Percentiles rank a stretch among this genome's conserved stretches.
Conservation (phyloP, 1,140 invertebrate genomes). For the Pollicipes pollicipes region DNA sequence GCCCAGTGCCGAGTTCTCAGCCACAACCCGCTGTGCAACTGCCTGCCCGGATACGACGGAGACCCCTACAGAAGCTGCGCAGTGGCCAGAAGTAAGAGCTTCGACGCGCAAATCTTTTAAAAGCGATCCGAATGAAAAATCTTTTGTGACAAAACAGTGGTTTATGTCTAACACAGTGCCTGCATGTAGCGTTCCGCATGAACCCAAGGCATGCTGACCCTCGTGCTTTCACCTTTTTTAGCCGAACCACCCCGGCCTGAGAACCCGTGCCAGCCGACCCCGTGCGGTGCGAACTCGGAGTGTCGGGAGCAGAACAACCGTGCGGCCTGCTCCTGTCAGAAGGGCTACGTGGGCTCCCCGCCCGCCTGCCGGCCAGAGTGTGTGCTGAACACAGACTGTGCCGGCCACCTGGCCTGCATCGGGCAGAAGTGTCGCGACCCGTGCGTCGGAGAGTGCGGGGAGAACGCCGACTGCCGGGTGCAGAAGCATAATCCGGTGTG, state of each 20-base stretch:
- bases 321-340: slow-evolving; percentile 41
- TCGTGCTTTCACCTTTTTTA: too few species aligned
- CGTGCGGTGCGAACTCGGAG: slow-evolving; percentile 45
- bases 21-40: slow-evolving; percentile 23
- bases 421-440: slow-evolving; percentile 70
- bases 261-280: slow-evolving; percentile 58
- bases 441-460: slow-evolving; percentile 59
- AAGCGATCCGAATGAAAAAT: too few species aligned
- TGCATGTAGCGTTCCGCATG: slow-evolving; percentile 24
- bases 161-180: slow-evolving; percentile 5
- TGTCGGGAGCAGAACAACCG: slow-evolving; percentile 39
- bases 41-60: slow-evolving; percentile 22
- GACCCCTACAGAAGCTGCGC: slow-evolving; percentile 31
- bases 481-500: slow-evolving; percentile 15
- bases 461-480: slow-evolving; percentile 20
- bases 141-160: too few species aligned
- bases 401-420: slow-evolving; percentile 53
- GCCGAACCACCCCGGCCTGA: slow-evolving; percentile 17
- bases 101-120: too few species aligned
- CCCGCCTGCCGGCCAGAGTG: slow-evolving; percentile 48
- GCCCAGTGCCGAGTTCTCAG: slow-evolving; percentile 21
- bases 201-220: slow-evolving; percentile 45
- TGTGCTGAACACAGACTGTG: slow-evolving; percentile 55
- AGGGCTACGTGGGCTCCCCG: slow-evolving; percentile 37
- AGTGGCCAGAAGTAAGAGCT: too few species aligned